Conservation (phyloP, 1,140 invertebrate species). For the Leptinotarsa lineolata region DNA sequence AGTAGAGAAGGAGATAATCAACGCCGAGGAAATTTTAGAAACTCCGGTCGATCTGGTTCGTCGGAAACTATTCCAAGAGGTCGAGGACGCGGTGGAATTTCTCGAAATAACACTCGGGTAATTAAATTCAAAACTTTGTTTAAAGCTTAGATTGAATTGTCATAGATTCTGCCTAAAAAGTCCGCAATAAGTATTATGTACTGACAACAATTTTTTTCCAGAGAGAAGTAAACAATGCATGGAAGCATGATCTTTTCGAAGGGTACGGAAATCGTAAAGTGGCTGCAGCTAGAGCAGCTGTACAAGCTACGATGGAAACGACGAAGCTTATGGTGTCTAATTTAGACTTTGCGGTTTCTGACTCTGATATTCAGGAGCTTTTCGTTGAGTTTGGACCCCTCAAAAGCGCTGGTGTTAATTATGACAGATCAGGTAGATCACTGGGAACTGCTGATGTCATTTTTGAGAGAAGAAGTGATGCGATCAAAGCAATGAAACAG, state of each 20-base stretch:
- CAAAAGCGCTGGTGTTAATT: constrained; percentile 93
- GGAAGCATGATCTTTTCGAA: constrained; percentile 96
- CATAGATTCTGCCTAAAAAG: constrained; percentile 31
- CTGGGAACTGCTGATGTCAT: constrained; percentile 95
- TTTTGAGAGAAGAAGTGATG: too few relatives aligned
- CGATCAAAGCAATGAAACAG: constrained; percentile 95
- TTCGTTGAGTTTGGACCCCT: constrained; percentile 96
- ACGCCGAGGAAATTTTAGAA: too few relatives aligned
- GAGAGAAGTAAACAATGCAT: constrained; percentile 90
- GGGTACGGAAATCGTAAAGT: constrained; percentile 76
- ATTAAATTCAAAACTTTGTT: constrained; percentile 49
- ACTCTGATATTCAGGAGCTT: constrained; percentile 94
- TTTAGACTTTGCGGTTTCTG: constrained; percentile 95
- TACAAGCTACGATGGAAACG: constrained; percentile 61
- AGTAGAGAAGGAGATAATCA: too few relatives aligned
- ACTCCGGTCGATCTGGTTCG: constrained; percentile 58
- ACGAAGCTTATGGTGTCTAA: constrained; percentile 93
- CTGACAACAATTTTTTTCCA: constrained; percentile 58
- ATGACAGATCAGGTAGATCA: constrained; percentile 94
- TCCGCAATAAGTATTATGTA: constrained; percentile 29
- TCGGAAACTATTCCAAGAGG: constrained; percentile 63
- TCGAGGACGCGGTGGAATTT: constrained; percentile 68
- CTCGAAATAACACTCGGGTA: constrained; percentile 73
- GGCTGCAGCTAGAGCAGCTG: constrained; percentile 59
- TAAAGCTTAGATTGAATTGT: constrained; percentile 30